Base-by-base conservation (phyloP, 2,888 invertebrate species). In the Pomacea canaliculata region DNA sequence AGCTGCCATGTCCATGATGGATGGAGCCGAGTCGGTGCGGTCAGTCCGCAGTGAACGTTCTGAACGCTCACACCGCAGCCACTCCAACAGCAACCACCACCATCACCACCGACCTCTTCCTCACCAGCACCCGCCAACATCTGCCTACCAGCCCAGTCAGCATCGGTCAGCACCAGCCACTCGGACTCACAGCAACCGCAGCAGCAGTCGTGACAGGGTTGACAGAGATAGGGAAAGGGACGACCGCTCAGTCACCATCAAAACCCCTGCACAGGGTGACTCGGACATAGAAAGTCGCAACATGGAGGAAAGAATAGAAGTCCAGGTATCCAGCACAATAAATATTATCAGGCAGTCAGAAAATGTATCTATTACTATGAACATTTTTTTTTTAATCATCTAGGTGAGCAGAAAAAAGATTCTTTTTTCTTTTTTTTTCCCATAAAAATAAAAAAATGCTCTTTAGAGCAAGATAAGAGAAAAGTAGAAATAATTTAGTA, bases 11-110 rank as follows among this genome's bases (percentile, higher is more conserved):
- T 49, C 63, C 23, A 49, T 59, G 66, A 88, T 87, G 87, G 88
- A 88, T 74, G 97, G 97, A 93, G 96, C 96, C 87, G 97, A 97
- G 93, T 97, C 97, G 86, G 95, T 97, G 87, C 94, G 96, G 90
- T 97, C 97, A 76, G 93, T 92, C 83, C 92, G 93, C 87, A 93
- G 93, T 89, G 97, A 97, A 92, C 94, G 96, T 89, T 97, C 96
- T 92, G 94, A 95, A 89, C 94, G 96, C 18, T 92, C 92, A 27
- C 90, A 92, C 66, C 88, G 91, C 63, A 87, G 86, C 78, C 86
- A 86, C 76, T 83, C 84, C 73, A 86, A 85, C 77, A 80, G 71
- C 56, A 74, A 77, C 46, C 75, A 75, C 60, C 79, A 80, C 60
- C 80, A 82, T 8, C 83, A 73, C 49, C 76, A 70, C 73, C 71